A percentile compares a stretch with the other conserved stretches of the same genome.
These are phyloP conservation scores for Papilio protenor DNA, from an alignment of 2,888 invertebrate genomes.

Conservation along the genomic window DNA sequence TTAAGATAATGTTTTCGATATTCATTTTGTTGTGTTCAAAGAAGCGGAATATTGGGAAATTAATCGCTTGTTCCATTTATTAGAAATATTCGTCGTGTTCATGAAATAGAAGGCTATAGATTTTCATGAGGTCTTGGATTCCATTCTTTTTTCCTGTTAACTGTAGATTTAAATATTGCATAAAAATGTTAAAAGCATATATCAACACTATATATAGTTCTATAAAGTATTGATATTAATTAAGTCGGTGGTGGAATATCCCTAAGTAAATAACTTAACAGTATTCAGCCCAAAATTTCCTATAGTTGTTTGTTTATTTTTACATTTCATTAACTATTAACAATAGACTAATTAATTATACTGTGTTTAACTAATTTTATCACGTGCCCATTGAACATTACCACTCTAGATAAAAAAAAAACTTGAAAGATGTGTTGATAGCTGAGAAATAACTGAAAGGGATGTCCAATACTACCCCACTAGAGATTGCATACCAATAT, in stretches of 20 bases:
- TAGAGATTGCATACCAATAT: constrained; percentile 6
- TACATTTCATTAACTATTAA: too few species aligned
- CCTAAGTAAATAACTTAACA: not conserved
- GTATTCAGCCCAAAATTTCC: not conserved
- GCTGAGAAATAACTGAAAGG: not conserved
- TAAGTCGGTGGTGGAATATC: not conserved
- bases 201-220: too few species aligned
- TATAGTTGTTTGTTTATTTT: not conserved
- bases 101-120: not conserved
- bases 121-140: not conserved
- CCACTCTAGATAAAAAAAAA: not conserved
- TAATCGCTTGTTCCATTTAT: constrained; percentile 10
- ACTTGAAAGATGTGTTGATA: not conserved
- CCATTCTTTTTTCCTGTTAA: not conserved
- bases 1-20: constrained; percentile 31
- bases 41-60: not conserved
- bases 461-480: constrained; percentile 9
- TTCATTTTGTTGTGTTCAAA: constrained; percentile 22
- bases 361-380: not conserved
- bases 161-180: not conserved
- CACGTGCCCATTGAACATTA: not conserved
- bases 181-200: too few species aligned
- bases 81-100: not conserved
- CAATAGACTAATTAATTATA: too few species aligned
- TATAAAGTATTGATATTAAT: not conserved